Percentiles rank a stretch among this genome's conserved stretches.
These are phyloP conservation scores for Cryptotis parvus DNA, from an alignment of 2,113 vertebrate genomes.

Conservation along the genomic window DNA sequence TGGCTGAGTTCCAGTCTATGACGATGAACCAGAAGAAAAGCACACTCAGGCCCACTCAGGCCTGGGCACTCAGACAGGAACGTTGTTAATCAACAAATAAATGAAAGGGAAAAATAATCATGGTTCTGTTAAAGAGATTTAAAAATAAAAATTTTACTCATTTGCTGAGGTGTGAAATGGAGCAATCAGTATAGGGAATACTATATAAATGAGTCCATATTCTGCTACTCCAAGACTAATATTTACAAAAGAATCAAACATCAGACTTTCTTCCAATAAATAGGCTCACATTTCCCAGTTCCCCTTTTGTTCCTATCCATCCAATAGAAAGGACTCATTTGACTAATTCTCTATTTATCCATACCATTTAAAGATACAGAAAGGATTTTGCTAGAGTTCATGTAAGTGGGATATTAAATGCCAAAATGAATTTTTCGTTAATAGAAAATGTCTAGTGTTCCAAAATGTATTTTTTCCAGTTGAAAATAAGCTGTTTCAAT, in stretches of 20 bases:
- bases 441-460: neutral
- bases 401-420: neutral
- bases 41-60: neutral
- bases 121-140: neutral
- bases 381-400: neutral
- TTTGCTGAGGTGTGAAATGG: neutral
- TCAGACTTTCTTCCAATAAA: neutral
- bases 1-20: rapidly evolving
- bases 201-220: neutral
- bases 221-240: neutral
- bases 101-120: neutral
- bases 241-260: neutral
- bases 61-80: neutral
- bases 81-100: neutral
- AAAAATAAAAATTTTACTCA: neutral
- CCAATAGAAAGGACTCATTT: neutral
- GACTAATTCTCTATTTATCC: neutral
- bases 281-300: neutral
- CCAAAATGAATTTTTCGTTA: conserved; percentile 1
- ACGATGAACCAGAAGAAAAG: neutral
- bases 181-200: neutral
- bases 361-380: neutral
- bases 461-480: neutral
- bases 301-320: neutral
- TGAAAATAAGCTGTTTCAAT: conserved; percentile 3